Base-by-base conservation (phyloP, 2,888 invertebrate species). In the Ashinkailepas kermadecensis region DNA sequence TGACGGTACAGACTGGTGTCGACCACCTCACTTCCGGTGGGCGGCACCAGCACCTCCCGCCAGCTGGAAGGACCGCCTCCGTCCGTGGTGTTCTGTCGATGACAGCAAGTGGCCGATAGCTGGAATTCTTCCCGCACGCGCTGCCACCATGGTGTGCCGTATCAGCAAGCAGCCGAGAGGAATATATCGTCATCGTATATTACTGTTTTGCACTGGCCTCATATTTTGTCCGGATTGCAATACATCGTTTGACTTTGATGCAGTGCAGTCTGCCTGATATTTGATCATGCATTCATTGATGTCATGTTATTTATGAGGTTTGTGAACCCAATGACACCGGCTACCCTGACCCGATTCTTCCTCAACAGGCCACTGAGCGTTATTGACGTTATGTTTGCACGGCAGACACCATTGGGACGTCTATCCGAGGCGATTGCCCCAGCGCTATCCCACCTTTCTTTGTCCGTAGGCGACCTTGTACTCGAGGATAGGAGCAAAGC, bases 1-100 rank as follows among this genome's bases (percentile, higher is more conserved):
- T 79, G 79, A 0, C 58, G 21, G 25, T 58, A 10, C 23, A 59
- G 12, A 6, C 7, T 15, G 79, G 11, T 58, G 58, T 18, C 23
- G 23, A 58, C 25, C 4, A 58, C 23, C 59, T 58, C 58, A 18
- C 79, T 79, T 58, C 79, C 79, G 58, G 79, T 79, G 13, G 79
- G 58, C n/a, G 79, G 79, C 58, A 79, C 79, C 25, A 58, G 23
- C 79, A 79, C 79, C 79, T 79, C 79, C 23, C 79, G 79, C 79
- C 79, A 79, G 23, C 59, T 15, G 79, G 39, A 39, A 1, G 39
- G 39, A 39, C 39, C 39, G 39, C 39, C 39, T 1, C 39, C 39
- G 39, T 39, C 39, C 39, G 39, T 39, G 39, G 39, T 39, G 39
- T 39, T 39, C 39, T 39, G 39, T 1, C 39, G 39, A 39, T 4